Percentiles rank a stretch among this genome's conserved stretches.
Evolutionary conservation across 2,888 invertebrate species (phyloP).

Genomic region (Tanypteryx hageni): DNA sequence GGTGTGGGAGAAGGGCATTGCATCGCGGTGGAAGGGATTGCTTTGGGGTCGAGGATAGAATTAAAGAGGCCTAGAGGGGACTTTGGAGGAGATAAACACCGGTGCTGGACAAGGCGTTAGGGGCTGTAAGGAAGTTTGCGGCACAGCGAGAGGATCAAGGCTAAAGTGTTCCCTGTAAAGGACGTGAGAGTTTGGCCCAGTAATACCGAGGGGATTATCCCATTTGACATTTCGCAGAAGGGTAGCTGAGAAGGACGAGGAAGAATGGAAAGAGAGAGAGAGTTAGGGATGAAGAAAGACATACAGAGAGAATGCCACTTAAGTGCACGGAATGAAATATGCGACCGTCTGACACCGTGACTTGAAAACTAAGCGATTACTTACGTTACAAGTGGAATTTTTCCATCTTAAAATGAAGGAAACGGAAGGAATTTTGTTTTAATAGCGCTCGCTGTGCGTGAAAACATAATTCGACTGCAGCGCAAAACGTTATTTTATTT

Average conservation of each 20-base stretch:
- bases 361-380: not conserved
- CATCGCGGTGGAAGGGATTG: not conserved
- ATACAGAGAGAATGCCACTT: not conserved
- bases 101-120: constrained; percentile 37
- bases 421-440: no score
- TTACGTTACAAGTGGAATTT: not conserved
- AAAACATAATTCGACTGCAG: no score
- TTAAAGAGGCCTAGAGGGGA: constrained; percentile 44
- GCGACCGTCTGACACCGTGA: not conserved
- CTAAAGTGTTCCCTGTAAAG: constrained; percentile 31
- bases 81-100: constrained; percentile 43
- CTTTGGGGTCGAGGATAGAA: constrained; percentile 35
- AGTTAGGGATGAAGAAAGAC: not conserved
- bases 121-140: constrained; percentile 34
- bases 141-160: not conserved
- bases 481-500: no score
- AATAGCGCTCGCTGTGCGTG: no score
- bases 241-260: not conserved
- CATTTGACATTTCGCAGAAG: constrained; percentile 18
- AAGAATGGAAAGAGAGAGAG: no score
- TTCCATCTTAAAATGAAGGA: not conserved
- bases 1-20: not conserved
- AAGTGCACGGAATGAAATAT: not conserved
- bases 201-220: constrained; percentile 17
- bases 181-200: constrained; percentile 1